phyloP scores from a whole-genome alignment of 2,797 vertebrate species.

The Danio choprae region DNA sequence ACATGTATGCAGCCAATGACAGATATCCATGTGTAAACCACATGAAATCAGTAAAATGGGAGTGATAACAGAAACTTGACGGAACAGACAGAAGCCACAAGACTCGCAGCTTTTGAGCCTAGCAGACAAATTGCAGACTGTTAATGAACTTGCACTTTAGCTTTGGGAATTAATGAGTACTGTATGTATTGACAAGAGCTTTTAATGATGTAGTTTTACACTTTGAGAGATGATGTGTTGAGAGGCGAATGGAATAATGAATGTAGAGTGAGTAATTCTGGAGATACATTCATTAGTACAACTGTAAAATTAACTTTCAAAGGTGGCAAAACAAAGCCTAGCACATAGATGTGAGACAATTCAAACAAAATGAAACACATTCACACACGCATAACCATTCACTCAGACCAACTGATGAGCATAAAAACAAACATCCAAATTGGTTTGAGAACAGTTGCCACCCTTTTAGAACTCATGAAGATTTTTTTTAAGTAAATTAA shows the following conservation, averaged over 20 bases:
- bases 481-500: constrained; percentile 18
- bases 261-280: constrained; percentile 7
- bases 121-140: background rate
- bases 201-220: constrained; percentile 34
- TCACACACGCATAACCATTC: constrained; percentile 39
- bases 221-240: constrained; percentile 2
- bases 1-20: background rate
- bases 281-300: constrained; percentile 63
- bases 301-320: constrained; percentile 52
- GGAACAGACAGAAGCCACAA: background rate
- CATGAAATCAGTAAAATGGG: background rate
- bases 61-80: background rate
- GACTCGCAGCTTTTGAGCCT: background rate
- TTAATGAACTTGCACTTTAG: background rate
- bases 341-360: constrained; percentile 6
- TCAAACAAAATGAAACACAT: constrained; percentile 15
- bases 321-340: constrained; percentile 46
- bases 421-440: constrained; percentile 11
- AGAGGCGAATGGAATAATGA: constrained; percentile 30
- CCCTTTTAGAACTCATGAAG: constrained; percentile 16
- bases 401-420: constrained; percentile 2
- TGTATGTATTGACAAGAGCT: constrained; percentile 4
- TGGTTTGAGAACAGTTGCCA: background rate
- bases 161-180: constrained; percentile 24
- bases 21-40: background rate